phyloP scores from a whole-genome alignment of 2,113 vertebrate genomes.

The Ammodytes dubius region DNA sequence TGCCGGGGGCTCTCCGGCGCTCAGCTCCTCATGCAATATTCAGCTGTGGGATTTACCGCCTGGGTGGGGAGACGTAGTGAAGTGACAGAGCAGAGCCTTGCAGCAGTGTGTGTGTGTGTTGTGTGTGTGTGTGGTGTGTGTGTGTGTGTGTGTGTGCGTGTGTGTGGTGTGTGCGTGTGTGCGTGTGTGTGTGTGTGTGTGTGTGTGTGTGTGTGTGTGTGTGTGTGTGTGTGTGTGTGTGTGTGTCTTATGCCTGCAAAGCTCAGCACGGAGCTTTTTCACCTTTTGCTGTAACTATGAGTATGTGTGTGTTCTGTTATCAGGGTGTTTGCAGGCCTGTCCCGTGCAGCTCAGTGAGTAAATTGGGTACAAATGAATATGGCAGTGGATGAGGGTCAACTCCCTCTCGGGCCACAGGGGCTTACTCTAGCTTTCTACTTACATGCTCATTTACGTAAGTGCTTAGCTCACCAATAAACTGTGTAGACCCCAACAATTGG shows the following conservation, averaged over 20 bases:
- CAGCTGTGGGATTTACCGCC: slow-evolving; percentile 71
- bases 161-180: no score
- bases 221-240: slow-evolving; percentile 7
- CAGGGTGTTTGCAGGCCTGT: slow-evolving; percentile 3
- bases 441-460: neutral
- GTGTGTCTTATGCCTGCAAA: neutral
- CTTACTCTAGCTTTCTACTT: neutral
- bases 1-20: slow-evolving; percentile 54
- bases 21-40: slow-evolving; percentile 82
- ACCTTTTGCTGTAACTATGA: slow-evolving; percentile 1
- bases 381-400: neutral
- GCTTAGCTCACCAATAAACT: neutral
- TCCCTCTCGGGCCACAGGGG: neutral
- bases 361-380: neutral
- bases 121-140: no score
- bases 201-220: slow-evolving; percentile 1
- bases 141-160: slow-evolving; percentile 13
- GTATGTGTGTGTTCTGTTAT: slow-evolving; percentile 19
- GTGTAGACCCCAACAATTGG: neutral
- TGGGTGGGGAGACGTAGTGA: slow-evolving; percentile 54
- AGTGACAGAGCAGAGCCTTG: slow-evolving; percentile 56
- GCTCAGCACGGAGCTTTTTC: slow-evolving; percentile 10
- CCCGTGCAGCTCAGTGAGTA: neutral
- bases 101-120: neutral
- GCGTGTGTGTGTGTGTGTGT: neutral